Base-by-base conservation (phyloP, 2,113 vertebrate species). In the Cynopterus brachyotis region DNA sequence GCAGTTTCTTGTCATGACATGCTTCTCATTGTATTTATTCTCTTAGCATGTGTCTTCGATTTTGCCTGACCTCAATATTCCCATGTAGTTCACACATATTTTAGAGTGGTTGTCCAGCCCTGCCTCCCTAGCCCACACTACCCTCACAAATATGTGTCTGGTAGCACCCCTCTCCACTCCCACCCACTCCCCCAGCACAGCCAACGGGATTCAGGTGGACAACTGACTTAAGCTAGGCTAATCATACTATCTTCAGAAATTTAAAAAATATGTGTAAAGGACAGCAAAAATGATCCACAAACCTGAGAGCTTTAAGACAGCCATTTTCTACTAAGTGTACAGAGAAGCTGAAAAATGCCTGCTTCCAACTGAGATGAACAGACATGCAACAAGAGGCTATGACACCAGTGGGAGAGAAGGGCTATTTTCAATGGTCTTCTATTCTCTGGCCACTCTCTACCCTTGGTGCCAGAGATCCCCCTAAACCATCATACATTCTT, bases 11-110 rank as follows among this genome's bases (percentile, higher is more conserved):
- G 28, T 81, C 28, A 13, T 45, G 28, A 81, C 24, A 80, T 69
- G 59, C 64, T 59, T 84, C 40, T 97, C 42, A 62, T 26, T 60
- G 15, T 75, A 50, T 57, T 73, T 62, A 80, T 73, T 83, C 73
- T 85, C 16, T 79, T 72, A 50, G 16, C 1, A 2, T n/a, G 53
- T 13, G 26, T n/a, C 75, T 91, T 42, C 26, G 11, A 59, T 62
- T 72, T 94, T 35, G 53, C 67, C 69, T 72, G 40, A 57, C 13
- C 4, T 76, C 26, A 1, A 10, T 45, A 24, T 67, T 93, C 67
- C 60, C 50, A 45, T 6, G 12, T 28, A 82, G 24, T 70, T 78
- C 32, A 64, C 22, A 62, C 5, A 16, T 83, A 59, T 64, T 47
- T 53, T 72, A 42, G 8, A 84, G n/a, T 64, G 6, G 32, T 16